These are phyloP conservation scores for Opisthograptis luteolata DNA, from an alignment of 2,888 invertebrate genomes.

Conservation along the genomic window DNA sequence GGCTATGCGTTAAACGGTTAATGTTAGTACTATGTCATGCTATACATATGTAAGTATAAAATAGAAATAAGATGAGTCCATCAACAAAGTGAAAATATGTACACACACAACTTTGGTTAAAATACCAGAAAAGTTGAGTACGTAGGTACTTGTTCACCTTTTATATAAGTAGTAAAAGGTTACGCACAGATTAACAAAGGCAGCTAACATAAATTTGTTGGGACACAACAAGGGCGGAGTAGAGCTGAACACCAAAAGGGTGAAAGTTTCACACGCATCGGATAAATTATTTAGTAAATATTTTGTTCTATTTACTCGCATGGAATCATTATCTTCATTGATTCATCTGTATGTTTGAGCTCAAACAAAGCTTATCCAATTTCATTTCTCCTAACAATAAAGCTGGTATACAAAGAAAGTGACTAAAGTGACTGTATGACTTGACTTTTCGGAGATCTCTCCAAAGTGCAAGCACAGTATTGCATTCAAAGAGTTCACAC, in stretches of 20 bases:
- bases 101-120: too few species aligned
- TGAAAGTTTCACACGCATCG: constrained; percentile 14
- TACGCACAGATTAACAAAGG: constrained; percentile 13
- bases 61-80: too few species aligned
- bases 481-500: too few species aligned
- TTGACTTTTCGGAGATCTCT: neutral
- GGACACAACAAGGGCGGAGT: constrained; percentile 6
- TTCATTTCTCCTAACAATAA: constrained; percentile 20
- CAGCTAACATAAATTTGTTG: constrained; percentile 10
- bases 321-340: constrained; percentile 20
- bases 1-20: neutral
- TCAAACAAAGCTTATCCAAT: constrained; percentile 22
- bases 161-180: constrained; percentile 5
- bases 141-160: neutral
- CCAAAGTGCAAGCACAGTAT: neutral
- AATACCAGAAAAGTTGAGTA: neutral
- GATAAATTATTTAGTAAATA: constrained; percentile 25
- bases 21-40: neutral
- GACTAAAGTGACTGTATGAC: neutral
- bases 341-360: constrained; percentile 12
- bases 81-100: too few species aligned
- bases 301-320: constrained; percentile 25
- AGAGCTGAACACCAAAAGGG: constrained; percentile 17
- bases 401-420: constrained; percentile 4
- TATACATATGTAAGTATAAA: too few species aligned